Base-by-base conservation (phyloP, 2,888 invertebrate species). In the Stenodema calcarata region DNA sequence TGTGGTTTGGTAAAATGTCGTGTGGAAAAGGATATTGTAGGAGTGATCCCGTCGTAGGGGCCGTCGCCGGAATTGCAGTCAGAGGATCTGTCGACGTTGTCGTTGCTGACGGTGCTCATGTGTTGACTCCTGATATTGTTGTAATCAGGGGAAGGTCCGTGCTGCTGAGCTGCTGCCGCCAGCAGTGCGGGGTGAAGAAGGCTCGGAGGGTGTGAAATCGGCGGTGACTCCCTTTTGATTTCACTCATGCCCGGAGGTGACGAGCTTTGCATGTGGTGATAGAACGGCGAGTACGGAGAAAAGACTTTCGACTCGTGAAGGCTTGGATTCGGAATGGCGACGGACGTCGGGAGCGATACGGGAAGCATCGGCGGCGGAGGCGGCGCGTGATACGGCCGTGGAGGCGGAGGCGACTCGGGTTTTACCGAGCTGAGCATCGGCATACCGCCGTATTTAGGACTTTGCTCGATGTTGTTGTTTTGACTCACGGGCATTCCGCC, bases 251-350 rank as follows among this genome's bases (percentile, higher is more conserved):
- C 91, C 90, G 96, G 94, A 88, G 95, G 95, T 90, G 90, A 90
- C 62, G 89, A 89, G 87, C 89, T 89, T 42, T 89, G 89, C 80
- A 89, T 89, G 87, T 89, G 90, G 88, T 91, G 92, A 92, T 96
- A 96, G 93, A 97, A 97, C 89, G 97, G 96, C 91, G 96, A 96
- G 92, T 97, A 97, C 89, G 96, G 96, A 89, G 96, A 96, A 92
- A 97, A 97, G 91, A 97, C 96, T 92, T 97, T 96, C 91, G 96
- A 96, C 93, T 97, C 96, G 93, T 98, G 97, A 90, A 98, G 94
- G 91, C 97, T 96, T 87, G 98, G 98, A 92, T 98, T 98, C 88
- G 98, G 97, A 91, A 98, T 98, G 91, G 98, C 98, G 91, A 98
- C 98, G 88, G 97, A 96, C 88, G 98, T 98, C 89, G 98, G 98